Conservation (phyloP, 2,113 vertebrate genomes). For the Epinephelus fuscoguttatus region DNA sequence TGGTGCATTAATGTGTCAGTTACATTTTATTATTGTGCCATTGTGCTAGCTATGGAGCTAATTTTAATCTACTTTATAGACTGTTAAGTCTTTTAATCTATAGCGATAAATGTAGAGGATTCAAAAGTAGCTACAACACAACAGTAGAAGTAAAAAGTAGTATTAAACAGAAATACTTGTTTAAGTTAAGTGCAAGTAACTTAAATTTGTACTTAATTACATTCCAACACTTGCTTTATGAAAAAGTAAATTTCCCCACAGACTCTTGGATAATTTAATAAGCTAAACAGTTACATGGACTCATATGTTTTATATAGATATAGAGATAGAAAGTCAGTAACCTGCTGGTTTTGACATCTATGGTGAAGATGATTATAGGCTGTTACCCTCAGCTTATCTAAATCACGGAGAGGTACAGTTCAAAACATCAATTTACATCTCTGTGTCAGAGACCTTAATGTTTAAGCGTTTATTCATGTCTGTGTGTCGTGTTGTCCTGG, state of each 20-base stretch:
- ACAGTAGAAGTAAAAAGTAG: not conserved
- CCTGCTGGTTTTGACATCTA: conserved; percentile 2
- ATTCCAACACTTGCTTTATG: not conserved
- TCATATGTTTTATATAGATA: not conserved
- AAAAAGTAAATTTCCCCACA: not conserved
- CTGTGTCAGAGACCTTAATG: not conserved
- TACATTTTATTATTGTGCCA: not conserved
- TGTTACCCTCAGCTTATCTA: conserved; percentile 31
- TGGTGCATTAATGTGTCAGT: not conserved
- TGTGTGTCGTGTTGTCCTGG: not conserved
- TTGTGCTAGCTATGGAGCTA: too few species aligned
- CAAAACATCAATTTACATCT: conserved; percentile 65
- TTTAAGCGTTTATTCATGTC: conserved; percentile 18
- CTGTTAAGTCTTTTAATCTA: not conserved
- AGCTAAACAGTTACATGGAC: not conserved
- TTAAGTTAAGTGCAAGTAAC: not conserved
- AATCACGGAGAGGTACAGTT: conserved; percentile 59
- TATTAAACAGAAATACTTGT: not conserved
- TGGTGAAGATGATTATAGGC: conserved; percentile 46
- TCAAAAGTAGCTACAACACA: not conserved
- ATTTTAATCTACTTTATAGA: not conserved
- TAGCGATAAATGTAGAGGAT: not conserved
- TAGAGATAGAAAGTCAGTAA: not conserved
- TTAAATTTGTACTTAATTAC: not conserved
- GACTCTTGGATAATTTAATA: not conserved